These are phyloP conservation scores for Semaprochilodus insignis DNA, from an alignment of 2,797 vertebrate genomes.

Conservation along the genomic window DNA sequence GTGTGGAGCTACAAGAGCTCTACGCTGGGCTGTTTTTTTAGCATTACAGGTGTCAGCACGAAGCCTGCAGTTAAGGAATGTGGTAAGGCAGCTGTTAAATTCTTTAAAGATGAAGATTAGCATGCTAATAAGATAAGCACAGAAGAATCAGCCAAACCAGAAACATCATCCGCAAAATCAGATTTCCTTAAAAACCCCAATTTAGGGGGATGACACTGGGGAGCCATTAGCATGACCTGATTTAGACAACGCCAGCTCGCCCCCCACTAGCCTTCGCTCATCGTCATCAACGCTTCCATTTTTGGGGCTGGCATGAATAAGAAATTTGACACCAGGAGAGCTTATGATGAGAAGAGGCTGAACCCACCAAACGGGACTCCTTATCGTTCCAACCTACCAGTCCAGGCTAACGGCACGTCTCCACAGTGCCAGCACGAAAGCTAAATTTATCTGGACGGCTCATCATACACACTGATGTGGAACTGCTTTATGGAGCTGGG, in stretches of 20 bases:
- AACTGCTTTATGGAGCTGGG: slow-evolving; percentile 74
- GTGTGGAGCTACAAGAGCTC: no score
- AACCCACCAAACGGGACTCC: slow-evolving; percentile 1
- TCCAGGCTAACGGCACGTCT: not conserved
- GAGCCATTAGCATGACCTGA: not conserved
- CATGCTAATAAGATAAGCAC: no score
- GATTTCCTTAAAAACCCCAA: no score
- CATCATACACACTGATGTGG: slow-evolving; percentile 75
- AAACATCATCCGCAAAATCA: not conserved
- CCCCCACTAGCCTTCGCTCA: not conserved
- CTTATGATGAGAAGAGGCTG: not conserved
- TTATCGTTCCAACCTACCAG: not conserved
- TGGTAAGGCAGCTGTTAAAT: no score
- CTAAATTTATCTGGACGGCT: slow-evolving; percentile 71
- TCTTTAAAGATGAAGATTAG: no score
- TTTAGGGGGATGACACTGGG: not conserved
- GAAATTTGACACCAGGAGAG: not conserved
- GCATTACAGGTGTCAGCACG: no score
- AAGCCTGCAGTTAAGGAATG: no score
- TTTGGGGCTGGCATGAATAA: not conserved
- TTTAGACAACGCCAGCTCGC: not conserved
- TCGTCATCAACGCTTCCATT: not conserved
- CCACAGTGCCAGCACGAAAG: slow-evolving; percentile 25
- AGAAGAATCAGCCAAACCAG: no score
- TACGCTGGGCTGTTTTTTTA: no score